A percentile compares a stretch with the other conserved stretches of the same genome.
Conservation (phyloP, 2,888 invertebrate genomes). For the Venustoraphidia nigricollis region DNA sequence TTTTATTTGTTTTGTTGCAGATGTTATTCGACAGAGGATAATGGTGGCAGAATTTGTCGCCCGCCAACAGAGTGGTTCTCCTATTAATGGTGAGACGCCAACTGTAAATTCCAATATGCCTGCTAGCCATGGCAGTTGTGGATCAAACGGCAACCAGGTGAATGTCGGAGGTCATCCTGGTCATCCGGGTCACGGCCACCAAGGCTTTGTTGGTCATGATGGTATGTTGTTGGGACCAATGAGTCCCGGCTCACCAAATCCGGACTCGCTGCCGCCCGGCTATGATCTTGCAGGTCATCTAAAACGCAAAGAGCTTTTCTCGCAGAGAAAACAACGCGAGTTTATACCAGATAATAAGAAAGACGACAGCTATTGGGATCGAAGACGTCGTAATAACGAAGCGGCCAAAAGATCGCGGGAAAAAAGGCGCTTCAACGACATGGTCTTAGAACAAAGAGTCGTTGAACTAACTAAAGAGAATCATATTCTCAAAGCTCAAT, state of each 20-base stretch:
- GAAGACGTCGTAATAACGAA: conserved; percentile 89
- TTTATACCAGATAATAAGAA: conserved; percentile 95
- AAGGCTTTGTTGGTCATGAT: conserved; percentile 2
- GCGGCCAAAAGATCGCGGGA: conserved; percentile 94
- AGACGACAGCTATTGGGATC: conserved; percentile 95
- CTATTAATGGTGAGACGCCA: conserved; percentile 51
- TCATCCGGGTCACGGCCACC: background rate
- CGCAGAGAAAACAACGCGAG: conserved; percentile 84
- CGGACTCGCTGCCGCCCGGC: conserved; percentile 27
- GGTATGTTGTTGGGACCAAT: conserved; percentile 20
- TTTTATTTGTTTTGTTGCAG: conserved; percentile 16
- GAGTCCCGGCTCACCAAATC: conserved; percentile 20
- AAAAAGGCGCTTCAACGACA: conserved; percentile 89
- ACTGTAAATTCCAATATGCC: conserved; percentile 39
- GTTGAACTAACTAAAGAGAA: conserved; percentile 92
- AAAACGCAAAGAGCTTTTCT: conserved; percentile 71
- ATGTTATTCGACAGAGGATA: conserved; percentile 46
- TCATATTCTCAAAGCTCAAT: conserved; percentile 81
- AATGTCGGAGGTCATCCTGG: conserved; percentile 22
- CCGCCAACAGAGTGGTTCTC: conserved; percentile 55
- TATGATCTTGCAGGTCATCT: conserved; percentile 34
- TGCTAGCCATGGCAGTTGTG: conserved; percentile 26
- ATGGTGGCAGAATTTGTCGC: conserved; percentile 79
- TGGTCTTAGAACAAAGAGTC: conserved; percentile 89
- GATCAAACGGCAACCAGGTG: conserved; percentile 20